phyloP scores from a whole-genome alignment of 30 jellyfish, hydroid and myxozoan genomes.

The Hydra vulgaris region DNA sequence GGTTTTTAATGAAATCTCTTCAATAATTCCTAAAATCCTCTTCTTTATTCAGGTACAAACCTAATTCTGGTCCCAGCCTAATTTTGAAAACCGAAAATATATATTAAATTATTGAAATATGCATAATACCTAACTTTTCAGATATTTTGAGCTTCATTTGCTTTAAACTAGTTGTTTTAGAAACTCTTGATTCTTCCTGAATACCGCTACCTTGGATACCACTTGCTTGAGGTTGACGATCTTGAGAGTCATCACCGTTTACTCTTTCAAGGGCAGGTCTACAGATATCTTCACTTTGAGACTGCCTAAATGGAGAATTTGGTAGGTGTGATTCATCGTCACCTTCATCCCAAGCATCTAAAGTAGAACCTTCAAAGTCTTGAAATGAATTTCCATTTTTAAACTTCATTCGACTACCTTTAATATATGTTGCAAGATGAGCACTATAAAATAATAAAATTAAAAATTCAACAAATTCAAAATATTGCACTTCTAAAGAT shows the following conservation, averaged over 20 bases:
- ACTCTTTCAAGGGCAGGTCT: constrained; percentile 8
- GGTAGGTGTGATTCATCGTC: constrained; percentile 58
- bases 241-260: constrained; percentile 1
- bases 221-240: constrained; percentile 30
- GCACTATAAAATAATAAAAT: constrained; percentile 33
- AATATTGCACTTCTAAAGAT: background rate
- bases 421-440: constrained; percentile 52
- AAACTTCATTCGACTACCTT: constrained; percentile 28
- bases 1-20: too few species aligned
- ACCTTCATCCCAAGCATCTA: constrained; percentile 85
- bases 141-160: constrained; percentile 64
- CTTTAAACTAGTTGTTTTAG: constrained; percentile 43
- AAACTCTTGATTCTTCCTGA: constrained; percentile 2
- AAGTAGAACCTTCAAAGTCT: constrained; percentile 87
- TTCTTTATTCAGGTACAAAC: too few species aligned
- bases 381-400: constrained; percentile 55
- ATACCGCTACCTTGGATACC: constrained; percentile 6
- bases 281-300: constrained; percentile 9
- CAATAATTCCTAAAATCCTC: too few species aligned
- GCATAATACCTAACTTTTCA: constrained; percentile 74
- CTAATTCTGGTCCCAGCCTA: too few species aligned
- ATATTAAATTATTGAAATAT: background rate
- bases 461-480: background rate
- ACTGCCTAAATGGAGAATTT: constrained; percentile 13
- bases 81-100: background rate